These are phyloP conservation scores for Garra rufa DNA, from an alignment of 2,113 vertebrate genomes.

Conservation along the genomic window DNA sequence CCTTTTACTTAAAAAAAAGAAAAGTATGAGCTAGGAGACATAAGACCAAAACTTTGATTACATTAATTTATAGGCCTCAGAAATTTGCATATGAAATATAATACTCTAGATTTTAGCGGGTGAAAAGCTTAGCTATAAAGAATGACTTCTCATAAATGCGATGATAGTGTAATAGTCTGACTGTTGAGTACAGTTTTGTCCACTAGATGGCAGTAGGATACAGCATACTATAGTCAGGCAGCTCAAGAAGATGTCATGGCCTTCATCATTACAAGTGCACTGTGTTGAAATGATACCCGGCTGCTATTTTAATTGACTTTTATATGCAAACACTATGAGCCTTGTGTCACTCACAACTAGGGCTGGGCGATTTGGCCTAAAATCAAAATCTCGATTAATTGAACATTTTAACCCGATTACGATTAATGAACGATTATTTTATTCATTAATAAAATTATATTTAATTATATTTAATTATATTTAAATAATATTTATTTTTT, in stretches of 20 bases:
- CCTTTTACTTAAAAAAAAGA: not conserved
- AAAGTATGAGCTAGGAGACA: not conserved
- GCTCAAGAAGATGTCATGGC: not conserved
- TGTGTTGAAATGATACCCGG: not conserved
- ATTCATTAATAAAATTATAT: no score
- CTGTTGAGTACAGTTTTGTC: not conserved
- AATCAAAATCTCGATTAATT: no score
- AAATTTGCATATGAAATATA: no score
- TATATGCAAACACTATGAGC: not conserved
- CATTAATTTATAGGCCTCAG: no score
- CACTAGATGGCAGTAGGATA: slow-evolving; percentile 1
- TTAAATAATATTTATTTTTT: no score
- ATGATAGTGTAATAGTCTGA: no score
- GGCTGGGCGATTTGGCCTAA: no score
- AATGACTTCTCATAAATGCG: not conserved
- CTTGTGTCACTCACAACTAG: not conserved
- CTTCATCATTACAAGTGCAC: not conserved
- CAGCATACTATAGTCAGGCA: not conserved
- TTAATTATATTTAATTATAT: no score
- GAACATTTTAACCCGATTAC: no score
- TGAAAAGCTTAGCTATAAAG: not conserved
- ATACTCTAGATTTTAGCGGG: no score
- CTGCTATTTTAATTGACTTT: not conserved
- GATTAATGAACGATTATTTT: no score
- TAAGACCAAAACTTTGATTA: not conserved